A percentile compares a stretch with the other conserved stretches of the same genome.
Evolutionary conservation across 2,888 invertebrate species (phyloP).

Genomic region (Ypsolopha scabrella): DNA sequence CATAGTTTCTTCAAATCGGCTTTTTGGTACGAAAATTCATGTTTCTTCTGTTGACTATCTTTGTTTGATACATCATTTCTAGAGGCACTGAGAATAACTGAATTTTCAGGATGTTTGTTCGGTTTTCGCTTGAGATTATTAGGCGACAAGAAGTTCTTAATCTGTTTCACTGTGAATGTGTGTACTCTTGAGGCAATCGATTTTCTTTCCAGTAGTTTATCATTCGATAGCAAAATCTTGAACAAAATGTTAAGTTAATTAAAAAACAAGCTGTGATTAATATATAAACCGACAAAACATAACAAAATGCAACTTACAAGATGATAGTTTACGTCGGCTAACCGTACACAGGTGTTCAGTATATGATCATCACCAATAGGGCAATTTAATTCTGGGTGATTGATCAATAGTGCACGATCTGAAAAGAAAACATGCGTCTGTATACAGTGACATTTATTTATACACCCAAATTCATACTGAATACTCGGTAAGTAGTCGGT

Average conservation of each 20-base stretch:
- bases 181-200: constrained; percentile 16
- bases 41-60: too few species aligned
- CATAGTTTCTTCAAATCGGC: too few species aligned
- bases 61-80: too few species aligned
- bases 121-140: not conserved
- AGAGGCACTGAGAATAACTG: too few species aligned
- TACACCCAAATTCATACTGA: too few species aligned
- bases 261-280: not conserved
- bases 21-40: too few species aligned
- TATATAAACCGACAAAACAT: not conserved
- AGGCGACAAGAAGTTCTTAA: constrained; percentile 18
- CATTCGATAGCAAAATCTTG: constrained; percentile 33
- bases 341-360: constrained; percentile 20
- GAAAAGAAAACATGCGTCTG: too few species aligned
- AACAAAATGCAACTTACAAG: constrained; percentile 23
- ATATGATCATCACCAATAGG: constrained; percentile 9
- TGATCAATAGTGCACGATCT: too few species aligned
- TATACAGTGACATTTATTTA: too few species aligned
- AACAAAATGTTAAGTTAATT: constrained; percentile 14
- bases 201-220: constrained; percentile 19
- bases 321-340: constrained; percentile 23
- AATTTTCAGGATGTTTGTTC: too few species aligned
- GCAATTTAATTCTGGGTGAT: not conserved
- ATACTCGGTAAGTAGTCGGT: too few species aligned
- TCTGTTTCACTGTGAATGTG: constrained; percentile 23